A percentile compares a stretch with the other conserved stretches of the same genome.
Conservation (phyloP, 37 sponge, comb jelly and placozoan species). For the Spongilla lacustris region DNA sequence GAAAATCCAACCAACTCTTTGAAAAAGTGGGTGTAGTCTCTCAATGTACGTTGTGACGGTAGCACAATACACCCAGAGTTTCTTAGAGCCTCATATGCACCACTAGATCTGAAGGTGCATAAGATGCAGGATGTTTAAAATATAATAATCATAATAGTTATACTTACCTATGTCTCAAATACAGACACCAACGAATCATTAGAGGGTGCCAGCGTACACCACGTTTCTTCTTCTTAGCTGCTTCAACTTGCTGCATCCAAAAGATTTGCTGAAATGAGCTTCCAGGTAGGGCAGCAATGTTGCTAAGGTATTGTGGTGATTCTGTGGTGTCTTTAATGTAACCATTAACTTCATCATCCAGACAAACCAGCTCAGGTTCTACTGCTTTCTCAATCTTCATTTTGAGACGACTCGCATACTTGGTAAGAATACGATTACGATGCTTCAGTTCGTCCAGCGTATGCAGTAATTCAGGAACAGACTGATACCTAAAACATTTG, state of each 20-base stretch:
- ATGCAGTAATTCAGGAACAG: too few relatives aligned
- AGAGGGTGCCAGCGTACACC: constrained; percentile 52
- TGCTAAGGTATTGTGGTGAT: too few relatives aligned
- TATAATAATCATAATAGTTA: too few relatives aligned
- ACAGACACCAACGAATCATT: constrained; percentile 55
- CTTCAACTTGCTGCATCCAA: constrained; percentile 35
- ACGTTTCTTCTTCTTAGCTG: not conserved
- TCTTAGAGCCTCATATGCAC: constrained; percentile 33
- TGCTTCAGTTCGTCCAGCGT: too few relatives aligned
- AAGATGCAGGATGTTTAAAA: too few relatives aligned
- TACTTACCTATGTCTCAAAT: constrained; percentile 12
- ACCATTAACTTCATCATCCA: too few relatives aligned
- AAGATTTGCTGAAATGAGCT: constrained; percentile 33
- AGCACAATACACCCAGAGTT: not conserved
- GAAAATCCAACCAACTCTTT: constrained; percentile 38
- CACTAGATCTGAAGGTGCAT: constrained; percentile 8
- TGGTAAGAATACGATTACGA: too few relatives aligned
- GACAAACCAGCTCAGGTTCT: too few relatives aligned
- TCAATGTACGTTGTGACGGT: constrained; percentile 37
- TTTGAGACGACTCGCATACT: too few relatives aligned
- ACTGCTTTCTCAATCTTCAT: too few relatives aligned
- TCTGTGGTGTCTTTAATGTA: too few relatives aligned
- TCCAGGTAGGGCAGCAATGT: not conserved
- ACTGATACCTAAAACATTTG: too few relatives aligned
- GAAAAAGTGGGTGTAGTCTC: constrained; percentile 52